Evolutionary conservation across 1,140 invertebrate species (phyloP).

Genomic region (Zaprionus ghesquierei): DNA sequence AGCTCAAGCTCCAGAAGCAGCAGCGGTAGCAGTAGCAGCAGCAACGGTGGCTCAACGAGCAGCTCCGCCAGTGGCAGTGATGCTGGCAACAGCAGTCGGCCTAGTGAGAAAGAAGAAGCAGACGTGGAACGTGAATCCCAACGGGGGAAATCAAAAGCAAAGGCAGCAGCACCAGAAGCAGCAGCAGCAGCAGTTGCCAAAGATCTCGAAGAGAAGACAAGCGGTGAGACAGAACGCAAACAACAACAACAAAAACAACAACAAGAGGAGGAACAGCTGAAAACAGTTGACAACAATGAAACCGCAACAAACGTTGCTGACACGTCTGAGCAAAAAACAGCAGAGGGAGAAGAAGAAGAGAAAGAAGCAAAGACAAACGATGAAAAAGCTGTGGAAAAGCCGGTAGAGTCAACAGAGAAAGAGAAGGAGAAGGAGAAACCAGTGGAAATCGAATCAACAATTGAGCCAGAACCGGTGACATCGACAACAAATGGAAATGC

Average conservation of each 20-base stretch:
- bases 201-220: neutral
- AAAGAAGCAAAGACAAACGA: neutral
- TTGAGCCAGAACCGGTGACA: neutral
- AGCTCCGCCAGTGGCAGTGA: conserved; percentile 36
- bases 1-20: conserved; percentile 52
- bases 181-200: neutral
- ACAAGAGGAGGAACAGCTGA: neutral
- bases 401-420: neutral
- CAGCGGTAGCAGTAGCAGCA: conserved; percentile 23
- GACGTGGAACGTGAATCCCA: conserved; percentile 1
- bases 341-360: conserved; percentile 21
- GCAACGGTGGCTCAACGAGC: conserved; percentile 1
- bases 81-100: conserved; percentile 18
- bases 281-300: conserved; percentile 22
- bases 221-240: neutral
- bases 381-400: conserved; percentile 23
- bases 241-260: conserved; percentile 1
- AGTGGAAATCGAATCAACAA: conserved; percentile 7
- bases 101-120: conserved; percentile 44
- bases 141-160: neutral
- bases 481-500: conserved; percentile 49
- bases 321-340: conserved; percentile 1
- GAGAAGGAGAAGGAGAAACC: conserved; percentile 7
- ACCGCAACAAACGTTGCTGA: neutral
- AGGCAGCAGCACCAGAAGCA: neutral